Conservation (phyloP, 2,888 invertebrate species). For the Geotrupes spiniger region DNA sequence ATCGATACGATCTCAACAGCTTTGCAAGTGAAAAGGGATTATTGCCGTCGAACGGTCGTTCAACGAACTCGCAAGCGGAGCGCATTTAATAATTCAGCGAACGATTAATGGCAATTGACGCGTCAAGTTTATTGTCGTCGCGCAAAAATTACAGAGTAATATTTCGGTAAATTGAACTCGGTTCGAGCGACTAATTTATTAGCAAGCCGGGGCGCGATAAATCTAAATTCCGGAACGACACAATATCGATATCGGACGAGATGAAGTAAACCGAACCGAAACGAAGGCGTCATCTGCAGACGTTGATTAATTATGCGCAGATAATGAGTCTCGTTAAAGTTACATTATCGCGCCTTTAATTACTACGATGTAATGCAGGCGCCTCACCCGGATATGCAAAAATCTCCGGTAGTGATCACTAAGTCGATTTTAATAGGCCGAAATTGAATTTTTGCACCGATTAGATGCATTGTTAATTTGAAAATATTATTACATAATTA, state of each 20-base stretch:
- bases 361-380: slow-evolving; percentile 26
- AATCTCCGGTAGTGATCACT: background rate
- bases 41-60: too few species aligned
- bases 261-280: slow-evolving; percentile 23
- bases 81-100: too few species aligned
- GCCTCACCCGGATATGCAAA: background rate
- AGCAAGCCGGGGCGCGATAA: slow-evolving; percentile 15
- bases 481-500: too few species aligned
- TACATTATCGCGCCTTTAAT: slow-evolving; percentile 40
- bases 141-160: background rate
- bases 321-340: slow-evolving; percentile 41
- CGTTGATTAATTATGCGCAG: slow-evolving; percentile 40
- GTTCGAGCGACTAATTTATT: slow-evolving; percentile 3
- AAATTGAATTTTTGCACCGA: too few species aligned
- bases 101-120: too few species aligned
- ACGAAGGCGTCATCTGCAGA: slow-evolving; percentile 40
- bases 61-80: too few species aligned
- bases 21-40: too few species aligned
- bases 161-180: background rate
- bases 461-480: too few species aligned
- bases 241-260: slow-evolving; percentile 17
- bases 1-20: too few species aligned
- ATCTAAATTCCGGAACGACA: slow-evolving; percentile 21
- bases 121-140: too few species aligned
- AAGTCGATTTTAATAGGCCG: too few species aligned